Conservation (phyloP, 2,797 vertebrate genomes). For the Epinephelus malabaricus region DNA sequence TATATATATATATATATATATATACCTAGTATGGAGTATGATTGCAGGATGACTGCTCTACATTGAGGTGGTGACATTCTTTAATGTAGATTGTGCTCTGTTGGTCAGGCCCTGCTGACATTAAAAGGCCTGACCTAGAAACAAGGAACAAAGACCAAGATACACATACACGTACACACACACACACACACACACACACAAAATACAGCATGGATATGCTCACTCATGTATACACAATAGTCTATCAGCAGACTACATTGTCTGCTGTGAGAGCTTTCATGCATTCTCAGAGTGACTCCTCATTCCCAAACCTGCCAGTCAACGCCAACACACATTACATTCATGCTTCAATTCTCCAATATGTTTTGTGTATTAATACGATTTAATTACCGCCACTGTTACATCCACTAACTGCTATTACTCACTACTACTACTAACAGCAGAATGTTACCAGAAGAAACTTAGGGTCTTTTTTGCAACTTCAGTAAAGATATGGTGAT, state of each 20-base stretch:
- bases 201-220: conserved; percentile 24
- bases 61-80: background rate
- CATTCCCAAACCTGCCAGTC: conserved; percentile 45
- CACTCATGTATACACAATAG: conserved; percentile 43
- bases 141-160: conserved; percentile 59
- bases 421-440: no score
- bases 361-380: background rate
- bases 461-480: no score
- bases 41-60: background rate
- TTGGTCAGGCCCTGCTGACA: conserved; percentile 35
- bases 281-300: conserved; percentile 40
- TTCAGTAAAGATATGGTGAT: no score
- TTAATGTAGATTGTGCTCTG: background rate
- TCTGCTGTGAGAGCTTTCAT: conserved; percentile 53
- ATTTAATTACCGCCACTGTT: no score
- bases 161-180: conserved; percentile 19
- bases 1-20: no score
- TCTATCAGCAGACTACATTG: conserved; percentile 35
- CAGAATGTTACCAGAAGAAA: no score
- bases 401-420: no score
- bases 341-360: background rate
- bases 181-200: no score
- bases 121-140: conserved; percentile 66
- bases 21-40: no score
- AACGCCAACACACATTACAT: conserved; percentile 7